phyloP scores from a whole-genome alignment of 30 jellyfish, hydroid and myxozoan species.

The Turritopsis dohrnii region DNA sequence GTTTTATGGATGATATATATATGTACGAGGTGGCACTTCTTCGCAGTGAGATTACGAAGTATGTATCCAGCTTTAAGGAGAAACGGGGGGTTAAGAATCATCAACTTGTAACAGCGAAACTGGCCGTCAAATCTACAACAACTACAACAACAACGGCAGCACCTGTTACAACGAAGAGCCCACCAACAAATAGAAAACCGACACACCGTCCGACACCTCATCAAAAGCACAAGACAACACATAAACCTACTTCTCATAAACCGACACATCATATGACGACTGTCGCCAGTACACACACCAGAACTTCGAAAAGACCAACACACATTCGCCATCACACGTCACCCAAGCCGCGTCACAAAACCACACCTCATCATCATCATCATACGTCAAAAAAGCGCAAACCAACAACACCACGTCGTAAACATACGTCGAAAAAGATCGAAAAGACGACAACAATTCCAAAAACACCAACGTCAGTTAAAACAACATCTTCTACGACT shows the following conservation, averaged over 20 bases:
- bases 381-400: neutral
- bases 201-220: conserved; percentile 7
- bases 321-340: neutral
- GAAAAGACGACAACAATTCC: conserved; percentile 68
- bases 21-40: conserved; percentile 65
- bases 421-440: conserved; percentile 40
- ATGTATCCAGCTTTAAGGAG: conserved; percentile 67
- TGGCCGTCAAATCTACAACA: conserved; percentile 41
- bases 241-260: conserved; percentile 17
- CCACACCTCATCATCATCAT: neutral
- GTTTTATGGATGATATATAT: conserved; percentile 81
- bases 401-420: conserved; percentile 38
- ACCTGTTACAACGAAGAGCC: neutral
- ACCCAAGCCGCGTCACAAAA: neutral
- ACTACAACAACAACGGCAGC: conserved; percentile 51
- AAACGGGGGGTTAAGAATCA: conserved; percentile 33
- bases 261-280: conserved; percentile 23
- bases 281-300: neutral
- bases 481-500: neutral
- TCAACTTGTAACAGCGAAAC: conserved; percentile 44
- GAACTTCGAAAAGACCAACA: neutral
- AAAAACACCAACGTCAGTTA: conserved; percentile 1
- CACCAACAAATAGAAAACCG: neutral
- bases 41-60: conserved; percentile 55
- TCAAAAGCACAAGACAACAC: conserved; percentile 7